phyloP scores from a whole-genome alignment of 1,140 invertebrate species.

The Atta colombica region DNA sequence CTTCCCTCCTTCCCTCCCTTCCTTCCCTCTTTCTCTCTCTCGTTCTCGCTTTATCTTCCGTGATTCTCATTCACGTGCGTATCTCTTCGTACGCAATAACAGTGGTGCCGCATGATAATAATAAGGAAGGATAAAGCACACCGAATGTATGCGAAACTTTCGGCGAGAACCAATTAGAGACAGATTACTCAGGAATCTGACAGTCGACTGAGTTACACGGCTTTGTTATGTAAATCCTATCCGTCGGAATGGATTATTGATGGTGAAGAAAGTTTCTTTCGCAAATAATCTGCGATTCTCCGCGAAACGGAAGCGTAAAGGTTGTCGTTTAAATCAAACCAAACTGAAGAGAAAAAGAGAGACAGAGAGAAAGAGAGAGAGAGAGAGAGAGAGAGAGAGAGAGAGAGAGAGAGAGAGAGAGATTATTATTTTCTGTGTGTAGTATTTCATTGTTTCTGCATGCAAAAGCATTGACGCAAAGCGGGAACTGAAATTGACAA shows the following conservation, averaged over 20 bases:
- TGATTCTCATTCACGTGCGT: slow-evolving; percentile 46
- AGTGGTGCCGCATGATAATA: slow-evolving; percentile 60
- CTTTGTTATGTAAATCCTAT: slow-evolving; percentile 52
- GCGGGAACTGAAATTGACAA: slow-evolving; percentile 34
- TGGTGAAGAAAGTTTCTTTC: slow-evolving; percentile 37
- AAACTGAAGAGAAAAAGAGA: background rate
- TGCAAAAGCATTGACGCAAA: background rate
- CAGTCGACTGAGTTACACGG: slow-evolving; percentile 21
- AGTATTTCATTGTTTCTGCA: background rate
- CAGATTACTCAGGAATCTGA: slow-evolving; percentile 46
- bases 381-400: background rate
- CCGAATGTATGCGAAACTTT: slow-evolving; percentile 19
- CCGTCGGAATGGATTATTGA: background rate
- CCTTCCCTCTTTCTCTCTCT: background rate
- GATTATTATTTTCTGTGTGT: slow-evolving; percentile 10
- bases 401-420: background rate
- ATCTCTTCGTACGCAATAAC: slow-evolving; percentile 35
- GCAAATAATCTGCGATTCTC: slow-evolving; percentile 38
- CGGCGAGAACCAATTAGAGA: slow-evolving; percentile 61
- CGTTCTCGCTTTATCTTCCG: background rate
- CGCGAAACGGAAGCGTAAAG: slow-evolving; percentile 2
- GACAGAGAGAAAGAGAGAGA: background rate
- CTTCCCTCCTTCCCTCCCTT: no score
- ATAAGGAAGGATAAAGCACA: slow-evolving; percentile 46
- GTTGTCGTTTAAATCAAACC: background rate